Evolutionary conservation across 2,888 invertebrate genomes (phyloP).

Genomic region (Chironomus riparius): DNA sequence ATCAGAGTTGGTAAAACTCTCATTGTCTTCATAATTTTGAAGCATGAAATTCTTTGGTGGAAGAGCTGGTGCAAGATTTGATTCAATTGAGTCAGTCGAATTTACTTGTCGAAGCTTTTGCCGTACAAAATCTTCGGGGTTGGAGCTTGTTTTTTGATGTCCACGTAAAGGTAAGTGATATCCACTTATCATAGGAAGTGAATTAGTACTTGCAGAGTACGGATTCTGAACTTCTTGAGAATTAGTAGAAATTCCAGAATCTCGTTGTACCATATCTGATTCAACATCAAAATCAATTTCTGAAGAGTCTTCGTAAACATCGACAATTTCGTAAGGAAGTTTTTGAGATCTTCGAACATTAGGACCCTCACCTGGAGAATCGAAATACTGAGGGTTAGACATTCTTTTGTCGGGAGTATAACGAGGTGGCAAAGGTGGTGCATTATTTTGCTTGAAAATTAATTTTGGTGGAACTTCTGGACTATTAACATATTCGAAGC

Average conservation of each 20-base stretch:
- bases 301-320: constrained; percentile 45
- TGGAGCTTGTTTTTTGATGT: constrained; percentile 27
- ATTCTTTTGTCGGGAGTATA: constrained; percentile 46
- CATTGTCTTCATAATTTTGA: constrained; percentile 21
- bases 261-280: constrained; percentile 32
- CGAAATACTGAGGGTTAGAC: constrained; percentile 36
- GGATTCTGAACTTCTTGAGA: constrained; percentile 5
- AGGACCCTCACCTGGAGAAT: constrained; percentile 34
- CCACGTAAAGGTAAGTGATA: constrained; percentile 29
- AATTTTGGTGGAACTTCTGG: constrained; percentile 47
- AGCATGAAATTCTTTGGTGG: constrained; percentile 17
- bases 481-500: constrained; percentile 43
- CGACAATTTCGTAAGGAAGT: constrained; percentile 41
- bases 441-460: constrained; percentile 48
- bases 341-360: constrained; percentile 43
- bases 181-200: constrained; percentile 37
- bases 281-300: constrained; percentile 35
- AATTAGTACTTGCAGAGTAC: constrained; percentile 34
- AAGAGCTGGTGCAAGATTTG: not conserved
- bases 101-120: not conserved
- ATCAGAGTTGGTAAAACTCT: constrained; percentile 21
- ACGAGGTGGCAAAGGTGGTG: constrained; percentile 72
- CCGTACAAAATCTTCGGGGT: constrained; percentile 28
- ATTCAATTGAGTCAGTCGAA: constrained; percentile 12
- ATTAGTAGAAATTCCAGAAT: constrained; percentile 42